phyloP scores from a whole-genome alignment of 2,888 invertebrate genomes.

The Phalera bucephala region DNA sequence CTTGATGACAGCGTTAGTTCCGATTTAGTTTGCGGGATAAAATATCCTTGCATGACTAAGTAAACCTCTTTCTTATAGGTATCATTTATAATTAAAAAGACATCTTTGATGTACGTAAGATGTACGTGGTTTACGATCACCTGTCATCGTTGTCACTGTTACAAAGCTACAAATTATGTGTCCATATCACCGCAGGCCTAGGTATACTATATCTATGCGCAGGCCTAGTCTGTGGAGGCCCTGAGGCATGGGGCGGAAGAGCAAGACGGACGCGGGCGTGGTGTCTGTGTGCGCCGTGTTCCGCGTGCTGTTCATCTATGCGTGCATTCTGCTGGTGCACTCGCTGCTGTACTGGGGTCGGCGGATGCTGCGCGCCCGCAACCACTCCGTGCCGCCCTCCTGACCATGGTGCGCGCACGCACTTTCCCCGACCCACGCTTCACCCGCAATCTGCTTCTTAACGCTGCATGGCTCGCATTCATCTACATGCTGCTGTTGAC shows the following conservation, averaged over 20 bases:
- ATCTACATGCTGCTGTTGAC: constrained; percentile 48
- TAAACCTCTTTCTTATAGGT: no score
- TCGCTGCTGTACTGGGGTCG: constrained; percentile 56
- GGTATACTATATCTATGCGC: no score
- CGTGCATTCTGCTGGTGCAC: constrained; percentile 51
- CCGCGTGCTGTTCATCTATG: constrained; percentile 50
- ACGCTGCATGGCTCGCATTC: constrained; percentile 42
- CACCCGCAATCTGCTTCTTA: constrained; percentile 34
- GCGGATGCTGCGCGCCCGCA: constrained; percentile 36
- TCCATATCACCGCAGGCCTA: neutral
- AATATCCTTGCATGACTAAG: no score
- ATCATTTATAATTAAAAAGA: no score
- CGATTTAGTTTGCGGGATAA: no score
- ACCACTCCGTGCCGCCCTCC: constrained; percentile 6
- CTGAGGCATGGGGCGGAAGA: constrained; percentile 7
- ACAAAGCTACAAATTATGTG: neutral
- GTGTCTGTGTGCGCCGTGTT: constrained; percentile 35
- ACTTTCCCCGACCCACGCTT: constrained; percentile 33
- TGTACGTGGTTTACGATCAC: no score
- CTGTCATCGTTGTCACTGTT: neutral
- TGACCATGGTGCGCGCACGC: constrained; percentile 11
- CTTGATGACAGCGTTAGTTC: no score
- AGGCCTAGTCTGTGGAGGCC: neutral
- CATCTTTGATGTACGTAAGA: no score
- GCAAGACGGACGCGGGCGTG: constrained; percentile 16